These are phyloP conservation scores for Nycticryphes semicollaris DNA, from an alignment of 2,113 vertebrate species.

Conservation along the genomic window DNA sequence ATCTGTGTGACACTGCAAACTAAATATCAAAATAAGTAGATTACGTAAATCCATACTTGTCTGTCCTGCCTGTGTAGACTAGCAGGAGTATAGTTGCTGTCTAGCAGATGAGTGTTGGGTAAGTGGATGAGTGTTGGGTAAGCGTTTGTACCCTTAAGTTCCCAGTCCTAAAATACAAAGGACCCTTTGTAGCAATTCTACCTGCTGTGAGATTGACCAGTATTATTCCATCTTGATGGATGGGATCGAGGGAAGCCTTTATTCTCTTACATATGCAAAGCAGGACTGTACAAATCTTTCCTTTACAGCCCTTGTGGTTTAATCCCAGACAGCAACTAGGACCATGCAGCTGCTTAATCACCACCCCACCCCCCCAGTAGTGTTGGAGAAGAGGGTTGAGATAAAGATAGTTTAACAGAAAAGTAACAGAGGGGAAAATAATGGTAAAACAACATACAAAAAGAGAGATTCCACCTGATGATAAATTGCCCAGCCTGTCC, in stretches of 20 bases:
- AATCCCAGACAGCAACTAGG: not conserved
- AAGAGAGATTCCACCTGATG: not conserved
- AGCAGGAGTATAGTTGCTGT: not conserved
- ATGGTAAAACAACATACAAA: not conserved
- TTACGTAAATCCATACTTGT: not conserved
- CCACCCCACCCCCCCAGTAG: not conserved
- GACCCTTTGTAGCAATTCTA: not conserved
- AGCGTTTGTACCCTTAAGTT: not conserved
- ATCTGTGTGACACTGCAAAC: not conserved
- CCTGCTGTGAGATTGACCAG: not conserved
- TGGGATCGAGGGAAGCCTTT: not conserved
- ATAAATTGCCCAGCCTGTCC: not conserved
- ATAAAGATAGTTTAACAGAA: not conserved
- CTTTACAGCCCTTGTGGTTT: not conserved
- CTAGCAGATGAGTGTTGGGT: not conserved
- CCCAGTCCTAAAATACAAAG: not conserved
- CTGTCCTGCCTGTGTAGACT: not conserved
- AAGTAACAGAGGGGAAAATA: not conserved
- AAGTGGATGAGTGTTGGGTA: not conserved
- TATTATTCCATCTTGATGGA: not conserved
- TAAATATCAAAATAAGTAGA: not conserved
- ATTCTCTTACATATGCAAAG: accelerated
- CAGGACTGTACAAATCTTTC: not conserved
- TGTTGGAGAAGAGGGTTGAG: not conserved
- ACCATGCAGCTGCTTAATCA: not conserved